These are phyloP conservation scores for Gambusia holbrooki DNA, from an alignment of 2,113 vertebrate species.

Conservation along the genomic window DNA sequence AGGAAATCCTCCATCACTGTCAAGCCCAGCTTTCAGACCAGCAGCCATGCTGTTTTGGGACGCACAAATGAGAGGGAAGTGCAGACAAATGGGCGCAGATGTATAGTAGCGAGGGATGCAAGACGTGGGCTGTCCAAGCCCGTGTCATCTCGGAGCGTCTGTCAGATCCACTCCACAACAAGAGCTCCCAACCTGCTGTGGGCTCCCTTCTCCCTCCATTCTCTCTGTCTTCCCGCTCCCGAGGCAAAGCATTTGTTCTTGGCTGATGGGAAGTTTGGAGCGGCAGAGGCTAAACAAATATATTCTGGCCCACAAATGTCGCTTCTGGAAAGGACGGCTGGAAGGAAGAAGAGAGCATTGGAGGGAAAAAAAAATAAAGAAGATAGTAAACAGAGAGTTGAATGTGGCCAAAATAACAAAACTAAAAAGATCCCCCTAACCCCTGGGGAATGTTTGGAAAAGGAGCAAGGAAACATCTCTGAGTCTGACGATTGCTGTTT, in stretches of 20 bases:
- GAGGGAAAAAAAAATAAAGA: constrained; percentile 6
- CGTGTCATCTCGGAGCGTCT: constrained; percentile 70
- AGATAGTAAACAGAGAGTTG: constrained; percentile 35
- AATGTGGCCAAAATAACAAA: constrained; percentile 45
- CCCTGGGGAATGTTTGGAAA: constrained; percentile 73
- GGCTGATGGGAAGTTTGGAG: constrained; percentile 65
- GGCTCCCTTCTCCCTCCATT: constrained; percentile 46
- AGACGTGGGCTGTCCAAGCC: constrained; percentile 59
- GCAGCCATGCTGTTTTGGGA: constrained; percentile 50
- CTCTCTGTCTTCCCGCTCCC: constrained; percentile 53
- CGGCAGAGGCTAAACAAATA: constrained; percentile 71
- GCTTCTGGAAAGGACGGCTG: constrained; percentile 48
- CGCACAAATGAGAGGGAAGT: constrained; percentile 53
- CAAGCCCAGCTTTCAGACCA: constrained; percentile 30
- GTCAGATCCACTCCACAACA: constrained; percentile 75
- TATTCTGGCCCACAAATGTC: constrained; percentile 63
- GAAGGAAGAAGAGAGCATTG: constrained; percentile 20
- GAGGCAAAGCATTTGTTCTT: constrained; percentile 68
- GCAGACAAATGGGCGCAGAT: constrained; percentile 48
- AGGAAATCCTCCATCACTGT: constrained; percentile 62
- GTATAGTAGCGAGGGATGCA: constrained; percentile 47
- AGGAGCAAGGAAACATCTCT: constrained; percentile 73
- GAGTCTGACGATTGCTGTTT: constrained; percentile 70
- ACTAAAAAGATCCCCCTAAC: constrained; percentile 12
- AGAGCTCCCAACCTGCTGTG: constrained; percentile 60